These are phyloP conservation scores for Nipponacmea schrenckii DNA, from an alignment of 2,888 invertebrate species.

Conservation along the genomic window DNA sequence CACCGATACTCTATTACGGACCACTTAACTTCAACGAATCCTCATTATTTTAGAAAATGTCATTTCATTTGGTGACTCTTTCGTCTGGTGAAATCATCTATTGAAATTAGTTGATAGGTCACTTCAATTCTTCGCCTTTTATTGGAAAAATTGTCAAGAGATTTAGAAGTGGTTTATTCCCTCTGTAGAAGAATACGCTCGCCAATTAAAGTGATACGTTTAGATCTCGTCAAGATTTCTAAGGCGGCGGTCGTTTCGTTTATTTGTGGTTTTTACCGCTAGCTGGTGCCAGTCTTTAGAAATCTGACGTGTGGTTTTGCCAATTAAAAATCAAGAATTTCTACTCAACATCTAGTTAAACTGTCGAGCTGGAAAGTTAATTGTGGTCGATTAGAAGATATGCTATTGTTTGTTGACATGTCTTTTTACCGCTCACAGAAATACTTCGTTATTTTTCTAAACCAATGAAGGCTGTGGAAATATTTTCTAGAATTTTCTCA, in stretches of 20 bases:
- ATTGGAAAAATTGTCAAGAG: not conserved
- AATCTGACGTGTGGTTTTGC: slow-evolving; percentile 7
- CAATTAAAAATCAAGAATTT: slow-evolving; percentile 2
- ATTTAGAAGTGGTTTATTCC: not conserved
- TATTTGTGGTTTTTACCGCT: slow-evolving; percentile 2
- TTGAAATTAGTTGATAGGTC: slow-evolving; percentile 4
- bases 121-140: not conserved
- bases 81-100: not conserved
- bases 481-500: too few species aligned
- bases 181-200: not conserved
- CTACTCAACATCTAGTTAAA: not conserved
- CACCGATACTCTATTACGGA: too few species aligned
- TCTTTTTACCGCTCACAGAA: too few species aligned
- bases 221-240: not conserved
- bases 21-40: too few species aligned
- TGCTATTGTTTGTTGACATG: too few species aligned
- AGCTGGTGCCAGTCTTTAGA: not conserved
- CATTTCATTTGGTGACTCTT: not conserved
- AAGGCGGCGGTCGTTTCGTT: not conserved
- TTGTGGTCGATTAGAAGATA: not conserved
- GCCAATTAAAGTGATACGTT: not conserved
- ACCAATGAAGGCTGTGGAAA: too few species aligned
- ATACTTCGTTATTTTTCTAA: too few species aligned
- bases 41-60: not conserved
- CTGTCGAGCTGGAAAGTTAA: not conserved